A percentile compares a stretch with the other conserved stretches of the same genome.
Evolutionary conservation across 2,797 vertebrate genomes (phyloP).

Genomic region (Acanthornis magna): DNA sequence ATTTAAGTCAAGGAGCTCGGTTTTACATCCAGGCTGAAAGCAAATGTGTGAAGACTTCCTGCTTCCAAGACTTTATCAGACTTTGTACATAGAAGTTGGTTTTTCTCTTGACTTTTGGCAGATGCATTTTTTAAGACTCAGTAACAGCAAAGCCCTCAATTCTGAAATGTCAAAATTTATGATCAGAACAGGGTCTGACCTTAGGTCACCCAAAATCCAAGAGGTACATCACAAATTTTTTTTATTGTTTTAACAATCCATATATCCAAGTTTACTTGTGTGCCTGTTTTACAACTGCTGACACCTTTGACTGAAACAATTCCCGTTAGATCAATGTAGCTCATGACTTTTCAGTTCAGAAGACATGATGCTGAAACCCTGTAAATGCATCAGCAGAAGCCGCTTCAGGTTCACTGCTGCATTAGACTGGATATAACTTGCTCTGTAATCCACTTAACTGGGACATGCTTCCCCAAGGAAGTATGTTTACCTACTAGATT

Average conservation of each 20-base stretch:
- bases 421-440: conserved; percentile 21
- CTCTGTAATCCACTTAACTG: conserved; percentile 56
- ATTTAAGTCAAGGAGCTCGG: background rate
- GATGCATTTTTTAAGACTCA: background rate
- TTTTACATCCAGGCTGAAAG: background rate
- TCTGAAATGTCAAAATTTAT: background rate
- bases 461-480: conserved; percentile 50
- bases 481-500: conserved; percentile 30
- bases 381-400: background rate
- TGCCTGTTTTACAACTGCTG: background rate
- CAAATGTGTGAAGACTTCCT: background rate
- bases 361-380: background rate
- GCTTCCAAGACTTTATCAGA: background rate
- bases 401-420: conserved; percentile 21
- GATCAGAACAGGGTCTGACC: background rate
- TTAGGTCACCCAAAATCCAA: background rate
- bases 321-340: background rate
- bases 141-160: background rate
- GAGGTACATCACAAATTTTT: background rate
- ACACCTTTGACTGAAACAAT: background rate
- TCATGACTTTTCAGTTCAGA: background rate
- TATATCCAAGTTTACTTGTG: background rate
- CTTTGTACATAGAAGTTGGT: background rate
- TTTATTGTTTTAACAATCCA: background rate
- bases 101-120: background rate